Evolutionary conservation across 2,888 invertebrate genomes (phyloP), one percentile per base, ranked within the genome.

Genomic region (Eudasyphora cyanicolor): DNA sequence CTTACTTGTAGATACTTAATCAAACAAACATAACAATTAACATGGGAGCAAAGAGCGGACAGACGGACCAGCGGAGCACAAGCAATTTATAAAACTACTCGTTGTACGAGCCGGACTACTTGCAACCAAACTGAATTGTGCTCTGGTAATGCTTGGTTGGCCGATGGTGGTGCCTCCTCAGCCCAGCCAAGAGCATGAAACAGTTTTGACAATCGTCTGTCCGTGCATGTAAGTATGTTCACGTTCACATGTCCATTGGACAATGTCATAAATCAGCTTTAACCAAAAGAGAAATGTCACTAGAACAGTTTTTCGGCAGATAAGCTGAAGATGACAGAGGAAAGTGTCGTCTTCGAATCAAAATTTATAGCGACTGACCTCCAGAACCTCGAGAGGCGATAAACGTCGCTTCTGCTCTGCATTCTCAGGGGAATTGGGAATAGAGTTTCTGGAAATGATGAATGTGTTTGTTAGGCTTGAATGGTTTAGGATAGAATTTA

Each of bases 1-100:
- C 42, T 42, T 21, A 19, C 24, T 42, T 21, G 38, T 38, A 42
- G 67, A 67, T 67, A 67, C 67, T 67, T 67, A 67, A 67, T 67
- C 67, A 76, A 69, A 69, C 70, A 70, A 79, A 84, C 77, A 84
- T 27, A 76, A 76, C 78, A 81, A 84, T 84, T 84, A 84, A 84
- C 71, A 80, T 79, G 74, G 21, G 73, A 69, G 29, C 49, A 51
- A 19, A 45, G n/a, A 45, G 45, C n/a, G n/a, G n/a, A n/a, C 45
- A n/a, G 32, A 45, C 45, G n/a, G 45, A 38, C 38, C n/a, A n/a
- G n/a, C n/a, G n/a, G 45, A 21, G 7, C 8, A 21, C 21, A 3
- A 38, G n/a, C 45, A 57, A 57, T 57, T 57, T 57, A 57, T 57
- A 24, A 24, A 57, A 57, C 14, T 57, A 57, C 27, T 51, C 24